phyloP scores from a whole-genome alignment of 2,113 vertebrate species.

The Heterotilapia buettikoferi region DNA sequence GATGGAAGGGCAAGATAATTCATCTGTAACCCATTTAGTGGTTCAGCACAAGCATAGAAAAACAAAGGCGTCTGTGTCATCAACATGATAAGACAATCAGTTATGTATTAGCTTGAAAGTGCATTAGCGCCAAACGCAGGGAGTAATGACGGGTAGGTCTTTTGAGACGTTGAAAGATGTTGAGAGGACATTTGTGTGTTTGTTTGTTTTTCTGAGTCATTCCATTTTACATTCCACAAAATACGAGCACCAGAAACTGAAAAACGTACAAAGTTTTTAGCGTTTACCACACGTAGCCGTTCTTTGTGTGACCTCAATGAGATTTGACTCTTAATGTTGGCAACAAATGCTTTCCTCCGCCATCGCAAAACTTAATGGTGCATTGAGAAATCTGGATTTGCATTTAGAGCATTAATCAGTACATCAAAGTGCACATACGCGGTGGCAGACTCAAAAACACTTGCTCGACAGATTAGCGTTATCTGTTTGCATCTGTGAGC shows the following conservation, averaged over 20 bases:
- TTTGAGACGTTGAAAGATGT: not conserved
- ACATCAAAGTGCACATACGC: not conserved
- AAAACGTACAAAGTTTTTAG: not conserved
- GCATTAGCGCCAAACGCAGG: not conserved
- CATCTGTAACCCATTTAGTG: conserved; percentile 33
- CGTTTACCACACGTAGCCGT: not conserved
- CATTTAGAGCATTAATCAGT: not conserved
- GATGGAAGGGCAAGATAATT: not conserved
- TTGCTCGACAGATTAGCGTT: not conserved
- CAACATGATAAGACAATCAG: not conserved
- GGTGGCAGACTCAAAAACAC: not conserved
- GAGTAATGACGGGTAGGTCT: not conserved
- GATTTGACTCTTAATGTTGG: not conserved
- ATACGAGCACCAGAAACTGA: too few relatives aligned
- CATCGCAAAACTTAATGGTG: not conserved
- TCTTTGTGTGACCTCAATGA: not conserved
- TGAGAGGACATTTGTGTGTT: not conserved
- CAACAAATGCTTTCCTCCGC: not conserved
- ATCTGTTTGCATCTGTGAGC: not conserved
- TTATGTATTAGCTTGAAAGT: not conserved
- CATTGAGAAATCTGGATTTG: not conserved
- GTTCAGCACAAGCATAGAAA: not conserved
- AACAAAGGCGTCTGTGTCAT: not conserved
- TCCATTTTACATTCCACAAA: not conserved
- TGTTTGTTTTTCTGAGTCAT: not conserved